Base-by-base conservation (phyloP, 37 sponge, comb jelly and placozoan genomes). In the Haliclona indistincta region DNA sequence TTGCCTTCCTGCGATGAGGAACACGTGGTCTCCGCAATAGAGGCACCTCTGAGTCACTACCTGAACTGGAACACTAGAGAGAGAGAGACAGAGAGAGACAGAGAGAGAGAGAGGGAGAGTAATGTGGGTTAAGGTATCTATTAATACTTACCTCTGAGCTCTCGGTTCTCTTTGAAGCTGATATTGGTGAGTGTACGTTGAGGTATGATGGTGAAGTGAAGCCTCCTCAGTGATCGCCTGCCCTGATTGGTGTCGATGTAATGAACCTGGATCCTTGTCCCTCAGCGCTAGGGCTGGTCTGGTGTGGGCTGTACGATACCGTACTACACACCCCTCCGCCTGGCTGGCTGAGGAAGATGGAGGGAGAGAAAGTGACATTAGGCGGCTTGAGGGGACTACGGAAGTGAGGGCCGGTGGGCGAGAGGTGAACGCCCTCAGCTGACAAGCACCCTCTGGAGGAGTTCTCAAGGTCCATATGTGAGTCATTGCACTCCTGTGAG, bases 281-380 rank as follows among this genome's bases (percentile, higher is more conserved):
- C 10, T 47, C 51, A 47, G 51, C 15, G 15, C 51, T 47, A 25
- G 60, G 60, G 25, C 60, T 58, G 49, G 49, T 17, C 23, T 20
- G 60, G 7, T 20, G 60, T 11, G 29, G n/a, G 1, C 38, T 28
- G 56, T 19, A 20, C 15, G 60, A 22, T 7, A 2, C 38, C 25
- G 74, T 33, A 1, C 22, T 25, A 44, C 23, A 10, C 32, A 44
- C 28, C 42, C 25, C 11, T 45, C 30, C 49, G 7, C 23, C 68
- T 1, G 85, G 85, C 29, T 65, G 64, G 36, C 76, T 84, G 25
- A 84, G 85, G 66, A 84, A 84, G 52, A 84, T 84, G 22, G 85
- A 84, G 1, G 85, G 85, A 20, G 85, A 84, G 67, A 84, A 84
- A 4, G 64, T 45, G 26, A 26, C 45, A 6, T 68, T 68, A 35